Evolutionary conservation across 2,113 vertebrate genomes (phyloP), one percentile per base, ranked within the genome.

Genomic region (Eira barbara): DNA sequence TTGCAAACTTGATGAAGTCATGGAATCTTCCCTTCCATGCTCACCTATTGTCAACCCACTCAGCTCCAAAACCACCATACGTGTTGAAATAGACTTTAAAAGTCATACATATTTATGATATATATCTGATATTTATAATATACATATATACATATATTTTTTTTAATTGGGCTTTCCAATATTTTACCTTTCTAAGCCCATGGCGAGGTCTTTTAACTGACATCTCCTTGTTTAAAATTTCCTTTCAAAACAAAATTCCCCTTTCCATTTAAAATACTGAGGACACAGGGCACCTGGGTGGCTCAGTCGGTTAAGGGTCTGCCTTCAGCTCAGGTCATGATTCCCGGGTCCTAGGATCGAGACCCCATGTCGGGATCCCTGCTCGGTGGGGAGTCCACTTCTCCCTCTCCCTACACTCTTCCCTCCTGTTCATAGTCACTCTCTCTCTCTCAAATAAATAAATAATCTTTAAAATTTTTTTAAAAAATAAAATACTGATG

Each of bases 241-340:
- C 2, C 17, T 76, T 93, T 96, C 52, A 92, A 97, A 95, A 90
- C 83, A 84, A 79, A 87, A 59, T 59, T 81, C 18, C 45, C 39
- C 59, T 73, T 84, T 8, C 20, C 76, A 21, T 80, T 84, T 83
- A 67, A 57, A 57, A 57, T 8, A 57, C 55, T 34, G 31, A 67
- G 34, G 31, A 67, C 63, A 17, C 14, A 7, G 14, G 63, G 31
- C 63, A 7, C 63, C 15, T 34, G 15, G 63, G 63, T 34, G 63
- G 63, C 31, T 67, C 31, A 67, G 31, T 67, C 1, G 3, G 31
- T 34, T 67, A 67, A 34, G 63, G 0, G 31, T 17, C 63, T 65
- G 63, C 14, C 31, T 67, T 34, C 14, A 3, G 63, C 14, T 67
- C 63, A 67, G 7, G 63, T 67, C 31, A 17, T 67, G 63, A 65